Base-by-base conservation (phyloP, 2,888 invertebrate species). In the Drosophila nr. perissopoda region DNA sequence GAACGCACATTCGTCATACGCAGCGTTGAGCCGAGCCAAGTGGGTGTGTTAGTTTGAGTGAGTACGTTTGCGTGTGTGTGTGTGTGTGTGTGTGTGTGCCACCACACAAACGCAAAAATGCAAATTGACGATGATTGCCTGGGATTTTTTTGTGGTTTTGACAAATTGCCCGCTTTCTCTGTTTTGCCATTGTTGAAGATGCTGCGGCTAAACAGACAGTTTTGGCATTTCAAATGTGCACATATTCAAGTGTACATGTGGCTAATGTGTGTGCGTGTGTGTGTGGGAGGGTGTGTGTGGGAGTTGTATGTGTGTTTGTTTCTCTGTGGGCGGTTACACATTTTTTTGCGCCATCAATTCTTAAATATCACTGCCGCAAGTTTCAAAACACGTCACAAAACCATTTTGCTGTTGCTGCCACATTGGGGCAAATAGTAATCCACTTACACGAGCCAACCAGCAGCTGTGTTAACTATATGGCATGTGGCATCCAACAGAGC, bases 111-210 rank as follows among this genome's bases (percentile, higher is more conserved):
- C n/a, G 34, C 53, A 54, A 5, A 83, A 82, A 83, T 86, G 86
- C 80, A 86, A 86, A 88, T 88, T 78, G 87, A 76, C 57, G 75
- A 75, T 75, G 76, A 78, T 80, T 75, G 78, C 61, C 81, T 70
- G 71, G 80, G 80, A 87, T 80, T 87, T 87, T 86, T 85, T 78
- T 83, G 86, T 78, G 86, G 80, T 73, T 86, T 69, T 72, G 69
- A 73, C 80, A 83, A 85, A 85, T 86, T 88, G 88, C 70, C 72
- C 72, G 73, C 73, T 83, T 83, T 86, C 73, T 80, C 71, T 69
- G 78, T 79, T 57, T 78, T 78, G 72, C 69, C 68, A 64, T 74
- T 68, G 80, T 68, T 75, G 67, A 48, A 71, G 76, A 75, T 71
- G 69, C 69, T 67, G 80, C 71, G 60, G 75, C 73, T 71, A 74